phyloP scores from a whole-genome alignment of 92 coral and sea anemone species.

The Ricordea florida region DNA sequence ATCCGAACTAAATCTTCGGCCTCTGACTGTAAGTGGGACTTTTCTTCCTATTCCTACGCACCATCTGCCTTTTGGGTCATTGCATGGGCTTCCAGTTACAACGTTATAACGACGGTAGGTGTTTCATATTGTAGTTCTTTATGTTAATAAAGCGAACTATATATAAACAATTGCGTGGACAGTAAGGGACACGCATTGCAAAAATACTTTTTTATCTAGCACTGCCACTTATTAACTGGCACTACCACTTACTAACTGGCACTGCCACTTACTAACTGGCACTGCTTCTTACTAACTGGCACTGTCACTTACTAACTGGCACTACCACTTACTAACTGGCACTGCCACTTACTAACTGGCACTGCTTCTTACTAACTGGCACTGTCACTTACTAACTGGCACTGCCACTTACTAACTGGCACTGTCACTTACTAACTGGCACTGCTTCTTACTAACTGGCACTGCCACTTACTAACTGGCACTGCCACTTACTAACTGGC shows the following conservation, averaged over 20 bases:
- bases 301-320: too few species aligned
- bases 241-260: not conserved
- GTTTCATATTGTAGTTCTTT: not conserved
- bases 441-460: too few species aligned
- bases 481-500: too few species aligned
- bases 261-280: not conserved
- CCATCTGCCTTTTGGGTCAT: conserved; percentile 1
- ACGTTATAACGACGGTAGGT: not conserved
- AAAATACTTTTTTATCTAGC: not conserved
- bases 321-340: too few species aligned
- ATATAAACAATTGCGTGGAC: not conserved
- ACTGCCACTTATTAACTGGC: not conserved
- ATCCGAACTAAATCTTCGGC: not conserved
- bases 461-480: too few species aligned
- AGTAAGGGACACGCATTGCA: not conserved
- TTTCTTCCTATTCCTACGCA: not conserved
- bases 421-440: too few species aligned
- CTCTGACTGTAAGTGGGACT: not conserved
- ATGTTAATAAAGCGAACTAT: not conserved
- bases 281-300: too few species aligned
- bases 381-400: not conserved
- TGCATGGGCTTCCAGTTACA: conserved; percentile 3
- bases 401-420: not conserved
- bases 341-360: too few species aligned
- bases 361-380: too few species aligned